Evolutionary conservation across 2,888 invertebrate genomes (phyloP).

Genomic region (Pinctada fucata): DNA sequence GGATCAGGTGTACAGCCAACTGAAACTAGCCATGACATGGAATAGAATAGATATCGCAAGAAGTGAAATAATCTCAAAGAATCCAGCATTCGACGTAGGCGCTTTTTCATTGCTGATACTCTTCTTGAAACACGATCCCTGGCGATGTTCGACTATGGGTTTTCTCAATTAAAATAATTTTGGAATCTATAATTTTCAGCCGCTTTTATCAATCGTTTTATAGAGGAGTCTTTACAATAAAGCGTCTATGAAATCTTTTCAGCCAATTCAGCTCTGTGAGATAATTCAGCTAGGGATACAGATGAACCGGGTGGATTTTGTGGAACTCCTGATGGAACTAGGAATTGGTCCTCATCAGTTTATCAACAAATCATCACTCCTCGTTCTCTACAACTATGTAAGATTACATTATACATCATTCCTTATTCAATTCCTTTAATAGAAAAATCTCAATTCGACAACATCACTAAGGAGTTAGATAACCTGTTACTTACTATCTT

Average conservation of each 20-base stretch:
- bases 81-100: slow-evolving; percentile 31
- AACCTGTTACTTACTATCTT: too few relatives aligned
- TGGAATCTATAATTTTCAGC: too few relatives aligned
- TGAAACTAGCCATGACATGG: slow-evolving; percentile 76
- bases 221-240: too few relatives aligned
- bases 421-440: too few relatives aligned
- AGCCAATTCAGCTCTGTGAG: slow-evolving; percentile 52
- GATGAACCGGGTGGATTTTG: slow-evolving; percentile 72
- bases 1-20: slow-evolving; percentile 71
- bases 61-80: slow-evolving; percentile 75
- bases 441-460: too few relatives aligned
- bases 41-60: slow-evolving; percentile 77
- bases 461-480: too few relatives aligned
- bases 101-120: too few relatives aligned
- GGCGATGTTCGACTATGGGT: too few relatives aligned
- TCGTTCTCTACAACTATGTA: slow-evolving; percentile 71
- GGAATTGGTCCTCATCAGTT: slow-evolving; percentile 73
- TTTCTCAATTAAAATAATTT: too few relatives aligned
- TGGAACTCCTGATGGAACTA: slow-evolving; percentile 74
- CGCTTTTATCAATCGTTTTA: too few relatives aligned
- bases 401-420: neutral
- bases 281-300: slow-evolving; percentile 73
- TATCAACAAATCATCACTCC: slow-evolving; percentile 65
- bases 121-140: too few relatives aligned
- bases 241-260: too few relatives aligned